Base-by-base conservation (phyloP, 2,888 invertebrate genomes). In the Harpagoxenus sublaevis region DNA sequence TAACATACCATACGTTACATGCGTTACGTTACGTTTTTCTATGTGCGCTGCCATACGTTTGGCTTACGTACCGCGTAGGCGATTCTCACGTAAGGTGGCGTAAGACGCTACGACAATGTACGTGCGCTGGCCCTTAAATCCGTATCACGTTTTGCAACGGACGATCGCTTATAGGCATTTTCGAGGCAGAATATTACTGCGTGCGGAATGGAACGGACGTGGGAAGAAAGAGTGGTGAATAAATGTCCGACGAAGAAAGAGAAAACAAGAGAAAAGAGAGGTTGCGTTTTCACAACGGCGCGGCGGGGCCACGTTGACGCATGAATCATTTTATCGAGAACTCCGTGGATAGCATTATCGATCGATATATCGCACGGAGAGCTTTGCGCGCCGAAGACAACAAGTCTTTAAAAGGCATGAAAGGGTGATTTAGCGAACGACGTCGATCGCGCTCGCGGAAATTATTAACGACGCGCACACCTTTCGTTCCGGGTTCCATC, bases 341-440 rank as follows among this genome's bases (percentile, higher is more conserved):
- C 31, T 57, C n/a, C 18, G 82, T 81, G 84, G 79, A 84, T 84
- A 79, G 78, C 57, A 62, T 84, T 79, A 84, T 23, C 51, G 68
- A 18, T 60, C 62, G 39, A 65, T 60, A 70, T 68, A 62, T 70
- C 77, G 77, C 60, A 39, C 23, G 65, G 75, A 75, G 53, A 55
- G 53, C 74, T 83, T 83, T 75, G 15, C 78, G 62, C 83, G 42
- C 68, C 35, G 81, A 79, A 70, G 84, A 79, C 81, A 84, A 84
- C 81, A 70, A 84, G 81, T 70, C 84, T 84, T 70, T 90, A 81
- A 87, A 81, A 87, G 87, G 89, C 87, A 87, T 86, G 86, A 89
- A 85, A 90, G 83, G 88, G 90, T 91, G 91, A 91, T 91, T 91
- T 91, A 91, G 86, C 87, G 87, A 88, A 77, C 88, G 86, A 85